Evolutionary conservation across 92 coral and sea anemone genomes (phyloP).

Genomic region (Palythoa heliodiscus): DNA sequence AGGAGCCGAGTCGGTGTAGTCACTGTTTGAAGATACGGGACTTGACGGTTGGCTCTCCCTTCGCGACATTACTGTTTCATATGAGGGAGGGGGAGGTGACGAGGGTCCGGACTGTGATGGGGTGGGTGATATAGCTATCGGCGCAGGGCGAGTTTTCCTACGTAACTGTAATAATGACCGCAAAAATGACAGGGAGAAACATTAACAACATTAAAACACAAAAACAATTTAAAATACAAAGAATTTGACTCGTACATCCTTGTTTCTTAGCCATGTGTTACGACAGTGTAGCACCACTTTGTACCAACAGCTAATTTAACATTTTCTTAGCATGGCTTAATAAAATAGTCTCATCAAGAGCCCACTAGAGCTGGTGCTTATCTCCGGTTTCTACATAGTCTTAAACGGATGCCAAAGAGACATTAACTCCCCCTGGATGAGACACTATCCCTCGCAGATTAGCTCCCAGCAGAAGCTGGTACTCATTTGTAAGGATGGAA

Average conservation of each 20-base stretch:
- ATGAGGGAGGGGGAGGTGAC: slow-evolving; percentile 43
- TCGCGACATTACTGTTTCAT: slow-evolving; percentile 27
- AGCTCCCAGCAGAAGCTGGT: no score
- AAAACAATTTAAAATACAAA: not conserved
- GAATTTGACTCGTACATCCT: not conserved
- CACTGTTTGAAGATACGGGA: slow-evolving; percentile 27
- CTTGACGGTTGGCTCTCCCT: slow-evolving; percentile 31
- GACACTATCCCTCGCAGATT: no score
- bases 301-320: no score
- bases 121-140: slow-evolving; percentile 18
- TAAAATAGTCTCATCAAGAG: no score
- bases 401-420: no score
- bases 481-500: no score
- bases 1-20: slow-evolving; percentile 48
- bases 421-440: no score
- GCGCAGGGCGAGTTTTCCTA: slow-evolving; percentile 32
- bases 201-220: not conserved
- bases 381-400: no score
- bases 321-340: no score
- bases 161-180: slow-evolving; percentile 25
- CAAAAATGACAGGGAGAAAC: slow-evolving; percentile 3
- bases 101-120: slow-evolving; percentile 32
- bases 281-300: no score
- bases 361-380: no score
- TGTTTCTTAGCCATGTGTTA: not conserved